Evolutionary conservation across 1,140 invertebrate species (phyloP), one percentile per base, ranked within the genome.

Genomic region (Drosophila chauvacae): DNA sequence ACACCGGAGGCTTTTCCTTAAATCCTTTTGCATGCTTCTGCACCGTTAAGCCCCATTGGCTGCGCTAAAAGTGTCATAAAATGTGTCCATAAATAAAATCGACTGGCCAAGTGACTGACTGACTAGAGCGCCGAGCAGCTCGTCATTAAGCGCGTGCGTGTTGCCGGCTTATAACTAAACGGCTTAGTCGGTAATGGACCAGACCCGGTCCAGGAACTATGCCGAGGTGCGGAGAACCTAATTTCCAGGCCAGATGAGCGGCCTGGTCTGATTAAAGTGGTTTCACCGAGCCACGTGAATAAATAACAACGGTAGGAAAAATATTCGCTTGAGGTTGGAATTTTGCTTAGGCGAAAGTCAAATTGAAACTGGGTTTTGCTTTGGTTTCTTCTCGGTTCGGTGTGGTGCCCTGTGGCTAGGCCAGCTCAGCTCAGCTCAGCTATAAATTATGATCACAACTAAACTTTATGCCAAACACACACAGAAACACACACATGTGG

Each of bases 381-480:
- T 50, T n/a, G 69, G 60, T 26, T 39, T 28, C 20, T 18, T 3
- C 35, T 42, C 3, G 58, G 51, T 26, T 26, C 16, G 11, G 37
- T 30, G 23, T 23, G 55, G 45, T 20, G 18, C 33, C 23, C n/a
- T 18, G 47, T 16, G 18, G 61, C 57, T 39, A 35, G 75, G 44
- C 66, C 28, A 28, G 28, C 28, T n/a, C 51, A 37, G 51, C 51
- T 37, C 51, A 53, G 51, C 51, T 55, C 53, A 39, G 50, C 83
- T 61, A 86, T 86, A 86, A 86, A 86, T 86, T 86, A 86, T 88
- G 83, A 86, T 86, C 80, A 82, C 80, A 86, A 79, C 83, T 71
- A 80, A 85, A 81, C 68, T 87, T 78, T 79, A 79, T 77, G 74
- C 62, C 63, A 47, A 44, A 56, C 76, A 63, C 51, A 77, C 30